Percentiles rank a stretch among this genome's conserved stretches.
These are phyloP conservation scores for Lithobates pipiens DNA, from an alignment of 2,797 vertebrate genomes.

Conservation along the genomic window DNA sequence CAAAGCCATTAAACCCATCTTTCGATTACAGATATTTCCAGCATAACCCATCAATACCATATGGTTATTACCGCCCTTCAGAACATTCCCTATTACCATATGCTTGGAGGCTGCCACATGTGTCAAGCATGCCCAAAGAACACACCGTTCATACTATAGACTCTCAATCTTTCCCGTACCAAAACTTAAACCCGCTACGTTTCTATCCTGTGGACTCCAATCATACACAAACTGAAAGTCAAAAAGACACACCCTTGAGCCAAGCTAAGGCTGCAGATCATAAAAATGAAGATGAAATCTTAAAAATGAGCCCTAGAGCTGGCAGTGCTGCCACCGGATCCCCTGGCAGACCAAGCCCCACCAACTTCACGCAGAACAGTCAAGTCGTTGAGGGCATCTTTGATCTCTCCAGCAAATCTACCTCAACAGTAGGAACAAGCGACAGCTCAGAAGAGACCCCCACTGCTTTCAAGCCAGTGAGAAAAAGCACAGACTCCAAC, in stretches of 20 bases:
- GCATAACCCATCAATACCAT: slow-evolving; percentile 78
- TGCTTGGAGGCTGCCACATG: slow-evolving; percentile 70
- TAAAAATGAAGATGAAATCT: slow-evolving; percentile 78
- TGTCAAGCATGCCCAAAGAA: slow-evolving; percentile 78
- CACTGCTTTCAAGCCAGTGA: slow-evolving; percentile 68
- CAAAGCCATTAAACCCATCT: slow-evolving; percentile 73
- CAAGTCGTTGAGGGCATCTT: slow-evolving; percentile 68
- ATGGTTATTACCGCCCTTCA: slow-evolving; percentile 83
- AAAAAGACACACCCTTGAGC: slow-evolving; percentile 70
- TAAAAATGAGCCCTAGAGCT: slow-evolving; percentile 88
- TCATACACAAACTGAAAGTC: slow-evolving; percentile 72
- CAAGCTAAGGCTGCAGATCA: slow-evolving; percentile 71
- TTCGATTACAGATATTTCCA: slow-evolving; percentile 85
- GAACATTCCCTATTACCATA: slow-evolving; percentile 77
- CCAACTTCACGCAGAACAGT: slow-evolving; percentile 83
- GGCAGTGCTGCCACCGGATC: slow-evolving; percentile 91
- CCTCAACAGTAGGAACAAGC: slow-evolving; percentile 60
- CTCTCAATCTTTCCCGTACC: slow-evolving; percentile 75
- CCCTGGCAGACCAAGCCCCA: slow-evolving; percentile 88
- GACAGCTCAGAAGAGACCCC: slow-evolving; percentile 67
- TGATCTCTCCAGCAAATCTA: slow-evolving; percentile 72
- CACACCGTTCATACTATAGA: slow-evolving; percentile 76
- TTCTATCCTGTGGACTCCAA: slow-evolving; percentile 68
- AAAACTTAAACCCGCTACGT: slow-evolving; percentile 72
- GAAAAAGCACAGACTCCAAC: slow-evolving; percentile 69